Percentiles rank a stretch among this genome's conserved stretches.
Evolutionary conservation across 2,888 invertebrate species (phyloP).

Genomic region (Rotaria sp.): DNA sequence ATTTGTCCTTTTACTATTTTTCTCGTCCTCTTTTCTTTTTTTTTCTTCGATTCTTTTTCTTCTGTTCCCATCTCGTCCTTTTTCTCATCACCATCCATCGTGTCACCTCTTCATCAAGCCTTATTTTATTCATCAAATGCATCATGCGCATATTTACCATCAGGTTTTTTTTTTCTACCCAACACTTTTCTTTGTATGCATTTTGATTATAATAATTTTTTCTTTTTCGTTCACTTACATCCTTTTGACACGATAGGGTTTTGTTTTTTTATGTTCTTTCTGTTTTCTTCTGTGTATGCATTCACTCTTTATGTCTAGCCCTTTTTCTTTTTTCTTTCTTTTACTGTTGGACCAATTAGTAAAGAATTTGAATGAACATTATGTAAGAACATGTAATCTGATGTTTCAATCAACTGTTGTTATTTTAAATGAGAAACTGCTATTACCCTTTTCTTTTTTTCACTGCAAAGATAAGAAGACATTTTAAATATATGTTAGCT

Average conservation of each 20-base stretch:
- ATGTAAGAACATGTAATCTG: neutral
- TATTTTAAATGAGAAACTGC: neutral
- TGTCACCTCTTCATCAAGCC: neutral
- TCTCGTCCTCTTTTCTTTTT: neutral
- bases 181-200: neutral
- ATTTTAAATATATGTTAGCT: neutral
- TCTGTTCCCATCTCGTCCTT: neutral
- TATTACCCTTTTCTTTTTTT: neutral
- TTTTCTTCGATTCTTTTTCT: neutral
- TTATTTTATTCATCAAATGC: neutral
- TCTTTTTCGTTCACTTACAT: neutral
- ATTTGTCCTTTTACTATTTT: neutral
- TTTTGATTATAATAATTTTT: neutral
- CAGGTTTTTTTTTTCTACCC: neutral
- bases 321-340: too few species aligned
- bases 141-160: constrained; percentile 2
- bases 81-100: neutral
- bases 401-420: neutral
- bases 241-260: neutral
- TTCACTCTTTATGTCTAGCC: too few species aligned
- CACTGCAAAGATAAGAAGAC: neutral
- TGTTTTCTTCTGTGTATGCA: too few species aligned
- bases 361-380: neutral
- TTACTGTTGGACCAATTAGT: neutral
- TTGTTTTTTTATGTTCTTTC: too few species aligned